Conservation (phyloP, 2,113 vertebrate species). For the Climacteris rufus region DNA sequence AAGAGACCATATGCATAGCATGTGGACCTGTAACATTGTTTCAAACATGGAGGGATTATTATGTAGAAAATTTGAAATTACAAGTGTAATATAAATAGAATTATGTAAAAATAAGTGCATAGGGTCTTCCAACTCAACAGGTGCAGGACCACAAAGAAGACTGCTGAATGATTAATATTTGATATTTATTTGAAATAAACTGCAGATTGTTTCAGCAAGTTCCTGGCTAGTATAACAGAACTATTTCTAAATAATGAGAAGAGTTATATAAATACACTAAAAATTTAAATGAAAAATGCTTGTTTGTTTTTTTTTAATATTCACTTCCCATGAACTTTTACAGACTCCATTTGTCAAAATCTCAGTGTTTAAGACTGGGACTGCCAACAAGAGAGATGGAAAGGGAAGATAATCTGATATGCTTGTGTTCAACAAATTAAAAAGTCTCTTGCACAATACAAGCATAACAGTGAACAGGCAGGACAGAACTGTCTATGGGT, state of each 20-base stretch:
- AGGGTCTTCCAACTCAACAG: background rate
- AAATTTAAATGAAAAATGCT: background rate
- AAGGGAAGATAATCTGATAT: background rate
- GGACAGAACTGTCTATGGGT: background rate
- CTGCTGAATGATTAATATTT: background rate
- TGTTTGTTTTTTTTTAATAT: background rate
- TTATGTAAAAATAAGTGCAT: background rate
- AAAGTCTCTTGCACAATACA: background rate
- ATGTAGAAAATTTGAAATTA: background rate
- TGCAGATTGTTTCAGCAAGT: background rate
- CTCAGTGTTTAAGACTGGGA: background rate
- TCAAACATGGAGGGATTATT: background rate
- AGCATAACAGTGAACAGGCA: background rate
- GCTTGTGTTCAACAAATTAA: background rate
- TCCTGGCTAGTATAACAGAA: background rate
- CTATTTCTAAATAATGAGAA: background rate
- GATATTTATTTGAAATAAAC: background rate
- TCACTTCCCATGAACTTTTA: background rate
- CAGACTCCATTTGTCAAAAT: background rate
- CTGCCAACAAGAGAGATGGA: background rate
- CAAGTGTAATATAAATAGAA: background rate
- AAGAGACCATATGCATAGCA: background rate
- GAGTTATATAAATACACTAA: background rate
- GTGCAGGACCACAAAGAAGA: background rate
- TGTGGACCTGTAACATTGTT: background rate